phyloP scores from a whole-genome alignment of 1,140 invertebrate genomes.

The Chironomus tepperi region DNA sequence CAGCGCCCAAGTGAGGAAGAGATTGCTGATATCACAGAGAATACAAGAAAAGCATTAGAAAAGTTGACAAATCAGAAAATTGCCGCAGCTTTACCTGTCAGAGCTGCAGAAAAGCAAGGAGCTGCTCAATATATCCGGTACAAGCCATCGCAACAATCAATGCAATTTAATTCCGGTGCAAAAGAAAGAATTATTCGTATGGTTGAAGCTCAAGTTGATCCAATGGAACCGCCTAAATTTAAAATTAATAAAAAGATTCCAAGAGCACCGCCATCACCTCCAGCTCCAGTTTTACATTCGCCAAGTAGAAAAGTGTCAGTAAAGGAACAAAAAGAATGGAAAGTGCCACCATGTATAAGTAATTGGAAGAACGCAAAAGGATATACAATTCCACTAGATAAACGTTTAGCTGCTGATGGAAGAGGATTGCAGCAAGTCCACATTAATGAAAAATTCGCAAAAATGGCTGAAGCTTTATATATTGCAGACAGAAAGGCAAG shows the following conservation, averaged over 20 bases:
- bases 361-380: constrained; percentile 99
- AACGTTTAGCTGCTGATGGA: constrained; percentile 95
- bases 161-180: constrained; percentile 91
- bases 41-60: constrained; percentile 72
- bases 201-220: constrained; percentile 93
- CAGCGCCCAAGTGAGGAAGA: constrained; percentile 80
- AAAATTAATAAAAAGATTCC: constrained; percentile 96
- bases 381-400: constrained; percentile 98
- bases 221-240: constrained; percentile 97
- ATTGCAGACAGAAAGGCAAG: constrained; percentile 95
- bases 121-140: constrained; percentile 96
- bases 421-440: constrained; percentile 93
- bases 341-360: constrained; percentile 98
- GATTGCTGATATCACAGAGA: constrained; percentile 78
- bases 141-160: constrained; percentile 94
- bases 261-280: constrained; percentile 93
- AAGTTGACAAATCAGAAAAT: constrained; percentile 84
- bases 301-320: constrained; percentile 95
- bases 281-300: constrained; percentile 94
- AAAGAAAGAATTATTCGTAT: constrained; percentile 96
- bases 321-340: constrained; percentile 99
- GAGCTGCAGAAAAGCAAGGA: constrained; percentile 78
- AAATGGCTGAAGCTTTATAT: constrained; percentile 93
- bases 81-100: constrained; percentile 86
- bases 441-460: constrained; percentile 99